A percentile compares a stretch with the other conserved stretches of the same genome.
Evolutionary conservation across 2,888 invertebrate species (phyloP).

Genomic region (Sceliomorpha sp.): DNA sequence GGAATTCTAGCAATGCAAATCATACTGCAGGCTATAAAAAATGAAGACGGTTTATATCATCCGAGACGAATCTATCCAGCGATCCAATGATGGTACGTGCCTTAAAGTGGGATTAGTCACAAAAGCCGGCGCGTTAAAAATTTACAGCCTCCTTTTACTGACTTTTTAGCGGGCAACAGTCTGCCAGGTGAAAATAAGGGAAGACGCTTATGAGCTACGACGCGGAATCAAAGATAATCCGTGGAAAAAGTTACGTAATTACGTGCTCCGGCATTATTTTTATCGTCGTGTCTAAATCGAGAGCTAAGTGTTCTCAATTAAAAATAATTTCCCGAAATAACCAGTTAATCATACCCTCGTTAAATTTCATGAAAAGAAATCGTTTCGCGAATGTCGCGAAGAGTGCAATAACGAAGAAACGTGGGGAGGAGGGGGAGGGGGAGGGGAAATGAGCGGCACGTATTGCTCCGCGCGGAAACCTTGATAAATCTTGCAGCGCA

Average conservation of each 20-base stretch:
- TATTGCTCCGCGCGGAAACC: conserved; percentile 12
- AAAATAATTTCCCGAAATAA: conserved; percentile 25
- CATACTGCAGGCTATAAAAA: conserved; percentile 43
- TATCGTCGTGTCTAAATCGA: conserved; percentile 13
- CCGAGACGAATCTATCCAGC: conserved; percentile 26
- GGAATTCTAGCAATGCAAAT: conserved; percentile 34
- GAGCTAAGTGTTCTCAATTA: conserved; percentile 21
- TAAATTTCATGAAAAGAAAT: conserved; percentile 8
- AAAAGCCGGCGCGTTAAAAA: conserved; percentile 44
- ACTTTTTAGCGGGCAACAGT: conserved; percentile 31
- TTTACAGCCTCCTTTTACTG: conserved; percentile 39
- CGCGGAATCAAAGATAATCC: conserved; percentile 40
- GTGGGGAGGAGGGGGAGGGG: too few relatives aligned
- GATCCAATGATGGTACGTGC: conserved; percentile 38
- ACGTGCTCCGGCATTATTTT: conserved; percentile 23
- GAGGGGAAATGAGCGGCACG: too few relatives aligned
- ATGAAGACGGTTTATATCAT: conserved; percentile 37
- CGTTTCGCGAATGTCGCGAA: conserved; percentile 1
- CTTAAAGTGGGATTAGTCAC: conserved; percentile 43
- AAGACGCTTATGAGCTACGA: conserved; percentile 19
- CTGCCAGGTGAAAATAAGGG: conserved; percentile 2
- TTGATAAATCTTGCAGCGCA: conserved; percentile 16
- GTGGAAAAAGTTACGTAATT: conserved; percentile 22
- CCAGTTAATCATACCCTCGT: conserved; percentile 13
- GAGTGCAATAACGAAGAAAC: conserved; percentile 8